phyloP scores from a whole-genome alignment of 1,140 invertebrate genomes.

The Phocides pigmalion region DNA sequence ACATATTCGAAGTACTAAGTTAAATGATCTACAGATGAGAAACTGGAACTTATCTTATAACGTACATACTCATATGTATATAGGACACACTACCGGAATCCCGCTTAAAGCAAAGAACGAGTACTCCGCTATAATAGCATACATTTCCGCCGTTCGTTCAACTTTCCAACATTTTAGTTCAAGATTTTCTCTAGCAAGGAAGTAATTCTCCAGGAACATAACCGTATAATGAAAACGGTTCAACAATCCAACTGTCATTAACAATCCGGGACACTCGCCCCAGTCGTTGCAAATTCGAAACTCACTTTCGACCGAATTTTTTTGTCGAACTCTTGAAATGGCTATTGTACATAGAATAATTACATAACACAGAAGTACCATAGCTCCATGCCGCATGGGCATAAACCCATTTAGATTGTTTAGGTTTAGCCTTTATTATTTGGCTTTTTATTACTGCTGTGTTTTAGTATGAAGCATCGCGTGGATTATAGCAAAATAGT shows the following conservation, averaged over 20 bases:
- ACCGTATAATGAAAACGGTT: constrained; percentile 29
- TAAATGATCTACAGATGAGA: too few species aligned
- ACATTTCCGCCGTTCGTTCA: background rate
- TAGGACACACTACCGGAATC: too few species aligned
- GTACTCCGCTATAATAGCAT: background rate
- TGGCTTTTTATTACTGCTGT: too few species aligned
- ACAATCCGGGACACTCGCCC: constrained; percentile 35
- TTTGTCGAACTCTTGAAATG: constrained; percentile 42
- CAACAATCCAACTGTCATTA: constrained; percentile 42
- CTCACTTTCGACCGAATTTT: constrained; percentile 41
- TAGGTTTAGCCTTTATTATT: too few species aligned
- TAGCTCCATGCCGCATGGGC: too few species aligned
- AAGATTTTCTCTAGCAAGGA: constrained; percentile 20
- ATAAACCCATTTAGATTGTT: too few species aligned
- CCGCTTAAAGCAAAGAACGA: background rate
- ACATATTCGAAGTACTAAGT: too few species aligned
- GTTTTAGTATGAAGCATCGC: too few species aligned
- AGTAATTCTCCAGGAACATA: constrained; percentile 23
- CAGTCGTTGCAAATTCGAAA: constrained; percentile 45
- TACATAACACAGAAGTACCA: background rate
- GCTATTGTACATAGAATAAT: constrained; percentile 36
- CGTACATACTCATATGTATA: too few species aligned
- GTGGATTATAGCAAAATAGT: too few species aligned
- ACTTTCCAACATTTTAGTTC: constrained; percentile 10
- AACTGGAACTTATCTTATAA: too few species aligned